These are phyloP conservation scores for Halcyon leucocephala DNA, from an alignment of 2,797 vertebrate species.

Conservation along the genomic window DNA sequence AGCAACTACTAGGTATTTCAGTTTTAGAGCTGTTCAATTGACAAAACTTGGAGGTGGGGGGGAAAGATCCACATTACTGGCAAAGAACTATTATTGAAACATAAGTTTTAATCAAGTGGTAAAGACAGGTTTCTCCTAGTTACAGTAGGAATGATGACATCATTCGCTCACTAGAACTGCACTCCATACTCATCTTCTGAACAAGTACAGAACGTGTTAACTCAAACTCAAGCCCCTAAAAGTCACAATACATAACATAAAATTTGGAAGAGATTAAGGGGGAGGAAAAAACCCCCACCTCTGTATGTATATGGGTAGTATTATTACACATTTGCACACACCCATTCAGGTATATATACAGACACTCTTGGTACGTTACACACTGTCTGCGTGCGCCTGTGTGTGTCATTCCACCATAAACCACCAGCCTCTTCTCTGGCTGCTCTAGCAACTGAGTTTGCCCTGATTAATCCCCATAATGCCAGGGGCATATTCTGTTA, in stretches of 20 bases:
- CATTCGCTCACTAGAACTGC: neutral
- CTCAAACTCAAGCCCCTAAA: neutral
- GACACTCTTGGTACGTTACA: neutral
- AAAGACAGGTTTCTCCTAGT: neutral
- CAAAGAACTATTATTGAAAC: neutral
- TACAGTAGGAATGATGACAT: neutral
- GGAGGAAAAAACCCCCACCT: too few species aligned
- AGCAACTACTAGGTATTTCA: neutral
- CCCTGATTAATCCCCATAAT: neutral
- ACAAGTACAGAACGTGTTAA: neutral
- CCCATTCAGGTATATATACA: fast-evolving
- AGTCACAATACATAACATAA: neutral
- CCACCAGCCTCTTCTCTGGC: neutral
- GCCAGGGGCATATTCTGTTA: neutral
- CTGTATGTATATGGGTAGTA: neutral
- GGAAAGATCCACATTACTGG: neutral
- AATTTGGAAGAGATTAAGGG: neutral
- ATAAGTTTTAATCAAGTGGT: neutral
- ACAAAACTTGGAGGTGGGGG: neutral
- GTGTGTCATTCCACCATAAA: neutral
- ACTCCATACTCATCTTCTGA: neutral
- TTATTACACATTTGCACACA: neutral
- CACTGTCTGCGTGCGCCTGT: neutral
- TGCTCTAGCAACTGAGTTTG: neutral
- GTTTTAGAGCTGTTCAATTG: neutral